Conservation (phyloP, 2,888 invertebrate genomes). For the Anorthoa munda region DNA sequence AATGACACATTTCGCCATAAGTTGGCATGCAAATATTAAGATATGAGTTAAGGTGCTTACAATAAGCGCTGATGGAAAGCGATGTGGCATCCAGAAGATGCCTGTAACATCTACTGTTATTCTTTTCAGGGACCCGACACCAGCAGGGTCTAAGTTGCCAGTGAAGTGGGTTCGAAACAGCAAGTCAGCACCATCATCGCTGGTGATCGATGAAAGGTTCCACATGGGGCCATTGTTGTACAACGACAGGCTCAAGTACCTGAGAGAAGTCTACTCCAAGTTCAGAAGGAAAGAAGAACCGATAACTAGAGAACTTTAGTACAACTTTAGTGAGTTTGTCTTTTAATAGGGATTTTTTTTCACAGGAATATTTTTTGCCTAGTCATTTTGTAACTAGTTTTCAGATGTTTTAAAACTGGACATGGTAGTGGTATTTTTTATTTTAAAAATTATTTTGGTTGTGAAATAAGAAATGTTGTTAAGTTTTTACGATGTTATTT, state of each 20-base stretch:
- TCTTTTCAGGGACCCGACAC: constrained; percentile 82
- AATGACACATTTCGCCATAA: too few species aligned
- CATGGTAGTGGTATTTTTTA: constrained; percentile 6
- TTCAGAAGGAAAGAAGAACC: constrained; percentile 73
- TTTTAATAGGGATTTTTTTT: constrained; percentile 10
- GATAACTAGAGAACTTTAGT: background rate
- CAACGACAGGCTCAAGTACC: constrained; percentile 74
- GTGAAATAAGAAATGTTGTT: background rate
- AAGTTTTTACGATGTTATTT: background rate
- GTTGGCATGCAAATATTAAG: too few species aligned
- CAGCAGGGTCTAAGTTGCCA: constrained; percentile 72
- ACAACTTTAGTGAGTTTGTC: constrained; percentile 1
- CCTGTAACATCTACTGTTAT: background rate
- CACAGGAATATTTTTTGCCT: background rate
- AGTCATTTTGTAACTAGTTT: constrained; percentile 17
- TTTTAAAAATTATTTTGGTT: background rate
- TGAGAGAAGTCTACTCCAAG: constrained; percentile 77
- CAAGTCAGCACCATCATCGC: constrained; percentile 66
- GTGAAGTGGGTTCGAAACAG: constrained; percentile 77
- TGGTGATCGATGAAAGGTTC: constrained; percentile 78
- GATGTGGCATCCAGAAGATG: background rate
- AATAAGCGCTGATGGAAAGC: background rate
- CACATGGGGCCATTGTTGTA: constrained; percentile 76
- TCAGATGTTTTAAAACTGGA: constrained; percentile 12
- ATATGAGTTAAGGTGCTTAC: too few species aligned